A percentile compares a stretch with the other conserved stretches of the same genome.
phyloP scores from a whole-genome alignment of 2,888 invertebrate genomes.

The Sinodicranocentrus sp. region DNA sequence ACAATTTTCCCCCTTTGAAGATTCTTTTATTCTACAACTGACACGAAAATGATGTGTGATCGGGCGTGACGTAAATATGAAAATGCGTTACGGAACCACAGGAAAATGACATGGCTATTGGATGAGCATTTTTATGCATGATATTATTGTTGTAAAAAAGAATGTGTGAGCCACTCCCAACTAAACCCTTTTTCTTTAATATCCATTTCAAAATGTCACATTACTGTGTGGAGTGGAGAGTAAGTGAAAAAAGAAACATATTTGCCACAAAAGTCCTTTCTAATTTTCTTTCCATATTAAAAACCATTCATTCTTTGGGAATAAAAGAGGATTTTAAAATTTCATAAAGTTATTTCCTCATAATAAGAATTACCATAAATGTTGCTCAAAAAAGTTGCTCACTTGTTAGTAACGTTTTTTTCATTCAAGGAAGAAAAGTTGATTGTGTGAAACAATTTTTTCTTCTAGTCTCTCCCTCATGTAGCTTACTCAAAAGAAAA shows the following conservation, averaged over 20 bases:
- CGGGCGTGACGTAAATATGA: conserved; percentile 64
- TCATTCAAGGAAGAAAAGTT: no score
- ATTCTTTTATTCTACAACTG: conserved; percentile 22
- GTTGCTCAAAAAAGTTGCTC: background rate
- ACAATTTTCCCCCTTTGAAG: background rate
- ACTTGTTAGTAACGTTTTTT: no score
- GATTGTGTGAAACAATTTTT: conserved; percentile 27
- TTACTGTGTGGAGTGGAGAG: no score
- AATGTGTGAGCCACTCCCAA: conserved; percentile 66
- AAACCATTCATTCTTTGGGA: background rate
- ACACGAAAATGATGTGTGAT: conserved; percentile 66
- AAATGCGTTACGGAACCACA: conserved; percentile 31
- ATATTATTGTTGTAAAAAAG: conserved; percentile 21
- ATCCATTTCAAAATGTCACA: conserved; percentile 27
- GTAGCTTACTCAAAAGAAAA: no score
- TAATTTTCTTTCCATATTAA: conserved; percentile 12
- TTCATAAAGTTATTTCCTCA: conserved; percentile 18
- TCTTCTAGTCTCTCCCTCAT: no score
- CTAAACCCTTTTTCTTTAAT: conserved; percentile 10
- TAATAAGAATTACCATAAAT: background rate
- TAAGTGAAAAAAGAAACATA: background rate
- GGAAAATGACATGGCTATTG: conserved; percentile 16
- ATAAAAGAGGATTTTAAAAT: conserved; percentile 30
- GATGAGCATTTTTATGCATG: conserved; percentile 9
- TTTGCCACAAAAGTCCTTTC: background rate